phyloP scores from a whole-genome alignment of 2,888 invertebrate genomes.

The Pegoplata infirma region DNA sequence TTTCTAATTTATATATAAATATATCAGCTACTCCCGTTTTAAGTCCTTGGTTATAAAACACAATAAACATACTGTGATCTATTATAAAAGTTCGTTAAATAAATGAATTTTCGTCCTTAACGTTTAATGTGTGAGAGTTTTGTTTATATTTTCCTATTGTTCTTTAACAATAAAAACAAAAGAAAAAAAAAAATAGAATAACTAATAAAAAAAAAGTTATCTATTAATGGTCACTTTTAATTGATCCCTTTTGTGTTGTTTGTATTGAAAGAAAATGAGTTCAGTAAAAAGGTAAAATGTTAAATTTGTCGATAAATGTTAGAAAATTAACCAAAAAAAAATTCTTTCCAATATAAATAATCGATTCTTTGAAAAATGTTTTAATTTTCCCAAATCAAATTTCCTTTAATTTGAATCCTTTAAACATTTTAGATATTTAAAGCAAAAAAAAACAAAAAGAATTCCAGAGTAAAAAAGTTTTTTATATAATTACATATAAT shows the following conservation, averaged over 20 bases:
- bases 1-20: too few species aligned
- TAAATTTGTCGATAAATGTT: neutral
- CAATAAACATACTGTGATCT: conserved; percentile 42
- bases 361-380: too few species aligned
- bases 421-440: too few species aligned
- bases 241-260: conserved; percentile 63
- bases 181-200: neutral
- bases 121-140: conserved; percentile 13
- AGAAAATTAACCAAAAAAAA: too few species aligned
- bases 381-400: too few species aligned
- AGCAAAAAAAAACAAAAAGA: too few species aligned
- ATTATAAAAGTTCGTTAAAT: conserved; percentile 41
- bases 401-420: too few species aligned
- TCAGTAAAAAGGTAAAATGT: neutral
- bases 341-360: too few species aligned
- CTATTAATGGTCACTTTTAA: conserved; percentile 60
- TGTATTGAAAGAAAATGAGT: neutral
- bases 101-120: conserved; percentile 1
- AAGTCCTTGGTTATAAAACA: neutral
- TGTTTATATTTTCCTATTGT: neutral
- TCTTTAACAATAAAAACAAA: neutral
- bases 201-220: conserved; percentile 39
- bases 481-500: too few species aligned
- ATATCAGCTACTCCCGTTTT: neutral
- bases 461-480: too few species aligned